Conservation (phyloP, 2,113 vertebrate genomes). For the Peromyscus polionotus region DNA sequence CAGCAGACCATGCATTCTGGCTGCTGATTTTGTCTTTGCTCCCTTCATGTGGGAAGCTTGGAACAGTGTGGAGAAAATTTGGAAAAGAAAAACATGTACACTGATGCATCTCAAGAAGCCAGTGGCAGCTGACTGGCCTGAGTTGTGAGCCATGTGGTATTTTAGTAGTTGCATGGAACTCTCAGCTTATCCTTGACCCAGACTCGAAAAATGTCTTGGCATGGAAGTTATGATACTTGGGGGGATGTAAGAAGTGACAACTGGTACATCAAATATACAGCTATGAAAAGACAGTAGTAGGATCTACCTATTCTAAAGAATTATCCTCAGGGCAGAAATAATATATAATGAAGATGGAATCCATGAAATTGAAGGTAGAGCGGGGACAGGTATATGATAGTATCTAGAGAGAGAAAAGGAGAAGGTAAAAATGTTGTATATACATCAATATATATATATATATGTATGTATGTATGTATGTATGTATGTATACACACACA, state of each 20-base stretch:
- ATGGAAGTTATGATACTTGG: not conserved
- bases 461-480: not conserved
- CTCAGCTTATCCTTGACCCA: not conserved
- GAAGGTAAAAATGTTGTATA: not conserved
- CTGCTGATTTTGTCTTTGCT: not conserved
- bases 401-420: not conserved
- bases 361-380: not conserved
- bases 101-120: not conserved
- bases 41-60: not conserved
- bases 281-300: not conserved
- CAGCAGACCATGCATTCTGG: accelerated
- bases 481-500: not conserved
- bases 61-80: accelerated
- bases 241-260: not conserved
- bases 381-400: not conserved
- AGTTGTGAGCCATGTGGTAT: not conserved
- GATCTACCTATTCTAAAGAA: not conserved
- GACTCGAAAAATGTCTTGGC: not conserved
- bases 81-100: accelerated
- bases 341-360: not conserved
- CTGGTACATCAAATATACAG: not conserved
- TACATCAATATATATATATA: not conserved
- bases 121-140: not conserved
- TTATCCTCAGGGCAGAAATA: not conserved
- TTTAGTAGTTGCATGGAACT: not conserved